phyloP scores from a whole-genome alignment of 1,140 invertebrate species.

The Drosophila serrata region DNA sequence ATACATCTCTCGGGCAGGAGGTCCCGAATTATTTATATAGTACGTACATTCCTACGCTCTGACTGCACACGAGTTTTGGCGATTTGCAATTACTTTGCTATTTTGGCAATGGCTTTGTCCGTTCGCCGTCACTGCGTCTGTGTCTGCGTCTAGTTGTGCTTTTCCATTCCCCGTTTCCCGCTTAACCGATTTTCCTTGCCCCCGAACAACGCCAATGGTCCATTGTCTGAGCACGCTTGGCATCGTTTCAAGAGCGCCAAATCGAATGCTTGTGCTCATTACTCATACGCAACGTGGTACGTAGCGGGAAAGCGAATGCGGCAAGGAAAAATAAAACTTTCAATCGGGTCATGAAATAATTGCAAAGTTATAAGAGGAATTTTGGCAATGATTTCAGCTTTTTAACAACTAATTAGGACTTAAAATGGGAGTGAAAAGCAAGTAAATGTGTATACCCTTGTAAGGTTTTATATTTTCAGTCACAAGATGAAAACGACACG shows the following conservation, averaged over 20 bases:
- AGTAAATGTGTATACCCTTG: too few species aligned
- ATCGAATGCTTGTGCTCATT: slow-evolving; percentile 58
- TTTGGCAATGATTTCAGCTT: background rate
- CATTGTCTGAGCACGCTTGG: slow-evolving; percentile 53
- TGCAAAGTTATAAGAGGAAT: background rate
- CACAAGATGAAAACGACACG: too few species aligned
- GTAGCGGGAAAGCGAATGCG: slow-evolving; percentile 4
- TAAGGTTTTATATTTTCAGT: too few species aligned
- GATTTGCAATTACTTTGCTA: slow-evolving; percentile 80
- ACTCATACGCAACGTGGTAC: slow-evolving; percentile 76
- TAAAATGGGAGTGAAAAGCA: background rate
- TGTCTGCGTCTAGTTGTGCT: slow-evolving; percentile 30
- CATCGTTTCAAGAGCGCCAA: slow-evolving; percentile 42
- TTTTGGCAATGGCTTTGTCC: slow-evolving; percentile 63
- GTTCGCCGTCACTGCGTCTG: slow-evolving; percentile 31
- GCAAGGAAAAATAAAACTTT: slow-evolving; percentile 33
- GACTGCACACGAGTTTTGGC: slow-evolving; percentile 54
- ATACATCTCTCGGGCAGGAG: slow-evolving; percentile 31
- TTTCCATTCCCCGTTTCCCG: background rate
- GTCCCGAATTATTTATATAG: slow-evolving; percentile 33
- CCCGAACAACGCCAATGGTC: slow-evolving; percentile 19
- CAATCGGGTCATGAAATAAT: slow-evolving; percentile 9
- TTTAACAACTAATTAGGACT: background rate
- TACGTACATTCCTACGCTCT: slow-evolving; percentile 47
- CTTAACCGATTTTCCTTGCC: slow-evolving; percentile 1